Conservation (phyloP, 2,113 vertebrate genomes). For the Microcebus lehilahytsara region DNA sequence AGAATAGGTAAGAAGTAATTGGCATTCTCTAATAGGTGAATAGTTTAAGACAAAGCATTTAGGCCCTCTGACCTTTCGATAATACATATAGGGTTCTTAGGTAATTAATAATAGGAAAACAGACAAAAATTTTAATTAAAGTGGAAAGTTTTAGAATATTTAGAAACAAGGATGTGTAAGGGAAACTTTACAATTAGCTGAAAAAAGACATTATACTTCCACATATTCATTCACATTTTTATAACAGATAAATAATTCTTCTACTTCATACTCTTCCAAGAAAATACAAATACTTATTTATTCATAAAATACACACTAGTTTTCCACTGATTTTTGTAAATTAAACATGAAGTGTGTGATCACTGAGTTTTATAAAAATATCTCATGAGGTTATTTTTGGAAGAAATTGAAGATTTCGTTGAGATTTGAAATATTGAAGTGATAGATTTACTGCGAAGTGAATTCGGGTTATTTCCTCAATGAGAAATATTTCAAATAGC, state of each 20-base stretch:
- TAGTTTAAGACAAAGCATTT: neutral
- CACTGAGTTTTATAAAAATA: neutral
- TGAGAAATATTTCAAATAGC: slow-evolving; percentile 44
- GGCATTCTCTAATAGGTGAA: neutral
- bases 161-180: neutral
- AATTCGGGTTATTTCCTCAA: slow-evolving; percentile 23
- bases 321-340: neutral
- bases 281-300: neutral
- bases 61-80: neutral
- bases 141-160: neutral
- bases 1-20: neutral
- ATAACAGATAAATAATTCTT: neutral
- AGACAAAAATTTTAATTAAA: neutral
- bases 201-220: neutral
- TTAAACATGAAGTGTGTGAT: neutral
- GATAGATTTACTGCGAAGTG: neutral
- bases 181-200: neutral
- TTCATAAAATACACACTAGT: neutral
- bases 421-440: neutral
- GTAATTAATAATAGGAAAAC: neutral
- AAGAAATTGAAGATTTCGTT: neutral
- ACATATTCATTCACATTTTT: neutral
- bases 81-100: neutral
- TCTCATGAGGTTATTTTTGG: neutral
- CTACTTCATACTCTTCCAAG: neutral